These are phyloP conservation scores for Ceratosolen fusciceps DNA, from an alignment of 1,140 invertebrate genomes.

Conservation along the genomic window DNA sequence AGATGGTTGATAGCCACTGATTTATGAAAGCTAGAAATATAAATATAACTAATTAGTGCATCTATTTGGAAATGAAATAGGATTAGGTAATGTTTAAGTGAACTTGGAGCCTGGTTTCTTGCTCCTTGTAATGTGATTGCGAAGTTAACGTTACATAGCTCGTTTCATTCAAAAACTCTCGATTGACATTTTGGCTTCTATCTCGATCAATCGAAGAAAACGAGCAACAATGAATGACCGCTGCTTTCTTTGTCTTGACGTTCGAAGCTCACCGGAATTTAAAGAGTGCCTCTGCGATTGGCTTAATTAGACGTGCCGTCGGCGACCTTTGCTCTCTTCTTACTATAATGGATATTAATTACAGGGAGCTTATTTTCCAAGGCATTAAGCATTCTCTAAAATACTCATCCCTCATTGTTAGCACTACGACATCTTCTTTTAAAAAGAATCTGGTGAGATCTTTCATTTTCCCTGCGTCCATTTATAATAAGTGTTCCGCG, in stretches of 20 bases:
- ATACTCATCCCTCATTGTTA: constrained; percentile 71
- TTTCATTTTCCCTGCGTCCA: constrained; percentile 11
- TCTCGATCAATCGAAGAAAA: background rate
- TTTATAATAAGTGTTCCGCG: background rate
- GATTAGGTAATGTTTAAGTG: too few species aligned
- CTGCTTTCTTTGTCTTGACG: constrained; percentile 50
- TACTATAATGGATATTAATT: constrained; percentile 73
- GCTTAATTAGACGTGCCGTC: constrained; percentile 51
- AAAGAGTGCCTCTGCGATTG: constrained; percentile 52
- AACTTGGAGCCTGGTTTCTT: too few species aligned
- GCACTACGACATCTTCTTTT: constrained; percentile 45
- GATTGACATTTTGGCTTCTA: background rate
- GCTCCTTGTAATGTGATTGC: background rate
- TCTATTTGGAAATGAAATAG: too few species aligned
- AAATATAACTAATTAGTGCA: too few species aligned
- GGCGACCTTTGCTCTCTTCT: constrained; percentile 34
- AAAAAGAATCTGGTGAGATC: constrained; percentile 29
- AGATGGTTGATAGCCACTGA: too few species aligned
- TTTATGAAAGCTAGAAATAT: too few species aligned
- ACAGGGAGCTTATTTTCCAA: constrained; percentile 68
- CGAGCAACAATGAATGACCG: constrained; percentile 1
- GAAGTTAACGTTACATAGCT: background rate
- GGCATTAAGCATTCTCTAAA: constrained; percentile 69
- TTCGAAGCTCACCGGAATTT: constrained; percentile 43
- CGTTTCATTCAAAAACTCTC: background rate